Evolutionary conservation across 1,140 invertebrate genomes (phyloP).

Genomic region (Drosophila parabipectinata): DNA sequence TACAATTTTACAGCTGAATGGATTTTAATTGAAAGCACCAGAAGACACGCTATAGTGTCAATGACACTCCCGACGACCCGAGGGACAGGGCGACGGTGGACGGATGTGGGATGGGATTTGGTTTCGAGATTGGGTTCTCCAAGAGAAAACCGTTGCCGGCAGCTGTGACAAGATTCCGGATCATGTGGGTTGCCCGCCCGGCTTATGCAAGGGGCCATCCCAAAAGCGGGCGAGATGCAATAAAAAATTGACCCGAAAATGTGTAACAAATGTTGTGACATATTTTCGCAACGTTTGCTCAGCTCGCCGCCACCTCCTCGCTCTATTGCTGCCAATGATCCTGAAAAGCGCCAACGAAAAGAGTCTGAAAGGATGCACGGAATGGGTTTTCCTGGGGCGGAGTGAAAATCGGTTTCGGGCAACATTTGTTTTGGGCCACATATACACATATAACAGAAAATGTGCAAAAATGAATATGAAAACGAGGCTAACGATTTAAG

Average conservation of each 20-base stretch:
- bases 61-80: constrained; percentile 45
- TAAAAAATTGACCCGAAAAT: constrained; percentile 83
- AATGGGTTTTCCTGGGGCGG: constrained; percentile 48
- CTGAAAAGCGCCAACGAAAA: constrained; percentile 71
- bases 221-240: constrained; percentile 45
- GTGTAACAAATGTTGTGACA: constrained; percentile 82
- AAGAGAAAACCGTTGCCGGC: constrained; percentile 39
- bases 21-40: constrained; percentile 78
- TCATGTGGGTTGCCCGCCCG: constrained; percentile 39
- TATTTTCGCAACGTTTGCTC: constrained; percentile 72
- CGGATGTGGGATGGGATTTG: not conserved
- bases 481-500: constrained; percentile 12
- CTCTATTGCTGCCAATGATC: constrained; percentile 66
- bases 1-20: constrained; percentile 78
- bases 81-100: not conserved
- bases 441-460: constrained; percentile 61
- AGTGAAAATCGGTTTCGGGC: constrained; percentile 73
- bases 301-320: not conserved
- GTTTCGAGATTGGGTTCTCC: constrained; percentile 4
- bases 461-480: constrained; percentile 76
- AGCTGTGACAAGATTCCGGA: constrained; percentile 59
- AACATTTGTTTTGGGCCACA: constrained; percentile 78
- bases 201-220: constrained; percentile 23
- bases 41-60: constrained; percentile 75
- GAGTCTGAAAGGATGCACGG: constrained; percentile 67